These are phyloP conservation scores for Pristionchus mayeri DNA, from an alignment of 2,888 invertebrate genomes.

Conservation along the genomic window DNA sequence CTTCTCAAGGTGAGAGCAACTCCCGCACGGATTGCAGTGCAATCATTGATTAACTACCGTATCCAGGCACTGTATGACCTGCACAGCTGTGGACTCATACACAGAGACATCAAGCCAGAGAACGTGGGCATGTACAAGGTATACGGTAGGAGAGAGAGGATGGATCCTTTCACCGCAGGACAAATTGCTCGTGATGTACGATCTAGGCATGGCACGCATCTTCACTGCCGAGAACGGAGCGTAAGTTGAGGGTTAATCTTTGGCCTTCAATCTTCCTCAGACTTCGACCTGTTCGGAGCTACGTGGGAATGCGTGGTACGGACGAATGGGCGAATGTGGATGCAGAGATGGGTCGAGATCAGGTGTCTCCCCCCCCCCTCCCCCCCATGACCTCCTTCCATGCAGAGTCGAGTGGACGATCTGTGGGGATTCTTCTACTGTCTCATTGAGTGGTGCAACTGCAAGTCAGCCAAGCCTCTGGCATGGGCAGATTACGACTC, in stretches of 20 bases:
- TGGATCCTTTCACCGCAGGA: conserved; percentile 33
- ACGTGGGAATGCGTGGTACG: conserved; percentile 56
- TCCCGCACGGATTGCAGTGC: too few species aligned
- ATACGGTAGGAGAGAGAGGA: neutral
- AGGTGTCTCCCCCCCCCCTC: conserved; percentile 19
- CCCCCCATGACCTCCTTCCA: neutral
- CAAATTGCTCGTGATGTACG: conserved; percentile 52
- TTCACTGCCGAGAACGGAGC: conserved; percentile 49
- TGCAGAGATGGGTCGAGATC: conserved; percentile 53
- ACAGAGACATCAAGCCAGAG: conserved; percentile 55
- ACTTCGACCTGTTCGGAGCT: conserved; percentile 45
- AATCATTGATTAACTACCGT: too few species aligned
- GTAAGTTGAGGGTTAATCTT: neutral
- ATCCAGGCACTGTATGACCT: conserved; percentile 53
- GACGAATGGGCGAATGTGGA: conserved; percentile 55
- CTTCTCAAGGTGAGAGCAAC: conserved; percentile 47
- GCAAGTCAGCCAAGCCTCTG: conserved; percentile 49
- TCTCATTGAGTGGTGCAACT: conserved; percentile 54
- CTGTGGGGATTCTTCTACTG: conserved; percentile 55
- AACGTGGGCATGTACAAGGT: conserved; percentile 54
- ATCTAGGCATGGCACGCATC: conserved; percentile 55
- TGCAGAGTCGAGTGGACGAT: conserved; percentile 52
- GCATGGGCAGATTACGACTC: conserved; percentile 51
- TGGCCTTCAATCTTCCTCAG: too few species aligned
- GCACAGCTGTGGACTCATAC: conserved; percentile 51